phyloP scores from a whole-genome alignment of 2,113 vertebrate genomes.

The Pica pica region DNA sequence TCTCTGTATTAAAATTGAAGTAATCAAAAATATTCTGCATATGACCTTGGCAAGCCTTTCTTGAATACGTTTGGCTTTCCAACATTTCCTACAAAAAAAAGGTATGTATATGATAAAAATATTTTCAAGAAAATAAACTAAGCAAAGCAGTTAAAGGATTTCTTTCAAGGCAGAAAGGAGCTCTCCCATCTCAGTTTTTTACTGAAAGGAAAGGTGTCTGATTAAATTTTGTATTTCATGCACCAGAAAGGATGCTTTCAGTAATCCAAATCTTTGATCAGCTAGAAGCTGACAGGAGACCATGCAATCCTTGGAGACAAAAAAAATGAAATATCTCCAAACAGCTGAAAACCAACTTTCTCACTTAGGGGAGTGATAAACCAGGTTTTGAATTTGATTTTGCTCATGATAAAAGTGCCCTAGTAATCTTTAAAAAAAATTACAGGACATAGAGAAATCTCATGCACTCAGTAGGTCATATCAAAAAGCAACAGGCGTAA shows the following conservation, averaged over 20 bases:
- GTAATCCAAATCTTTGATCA: slow-evolving; percentile 32
- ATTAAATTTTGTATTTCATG: slow-evolving; percentile 30
- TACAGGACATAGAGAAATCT: not conserved
- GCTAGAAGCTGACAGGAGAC: not conserved
- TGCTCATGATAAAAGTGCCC: slow-evolving; percentile 1
- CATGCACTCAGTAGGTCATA: not conserved
- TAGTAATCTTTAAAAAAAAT: not conserved
- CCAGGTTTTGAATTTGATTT: slow-evolving; percentile 48
- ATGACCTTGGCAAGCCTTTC: not conserved
- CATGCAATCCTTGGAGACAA: not conserved
- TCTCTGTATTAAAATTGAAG: not conserved
- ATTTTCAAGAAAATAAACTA: not conserved
- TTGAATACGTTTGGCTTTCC: not conserved
- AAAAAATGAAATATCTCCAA: slow-evolving; percentile 43
- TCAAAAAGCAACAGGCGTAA: slow-evolving; percentile 1
- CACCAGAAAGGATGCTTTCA: not conserved
- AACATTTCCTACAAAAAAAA: not conserved
- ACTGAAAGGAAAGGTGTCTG: not conserved
- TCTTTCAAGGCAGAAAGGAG: not conserved
- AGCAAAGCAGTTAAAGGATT: not conserved
- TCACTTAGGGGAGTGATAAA: not conserved
- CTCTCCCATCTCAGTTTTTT: not conserved
- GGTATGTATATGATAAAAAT: not conserved
- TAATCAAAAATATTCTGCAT: not conserved
- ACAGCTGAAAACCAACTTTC: slow-evolving; percentile 32